Conservation (phyloP, 2,113 vertebrate genomes). For the Otocyon megalotis region DNA sequence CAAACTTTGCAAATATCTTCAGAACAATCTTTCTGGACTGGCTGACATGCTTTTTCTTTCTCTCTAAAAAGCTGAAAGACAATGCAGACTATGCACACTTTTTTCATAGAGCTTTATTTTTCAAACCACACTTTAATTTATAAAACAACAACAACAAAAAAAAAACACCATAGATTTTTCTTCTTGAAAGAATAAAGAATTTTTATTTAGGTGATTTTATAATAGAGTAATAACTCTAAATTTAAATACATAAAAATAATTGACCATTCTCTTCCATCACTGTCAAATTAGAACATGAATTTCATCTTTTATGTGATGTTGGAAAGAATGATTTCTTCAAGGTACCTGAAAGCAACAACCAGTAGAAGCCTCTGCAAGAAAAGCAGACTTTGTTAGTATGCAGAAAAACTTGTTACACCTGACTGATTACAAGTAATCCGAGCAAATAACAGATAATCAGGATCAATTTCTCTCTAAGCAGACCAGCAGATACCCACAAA, state of each 20-base stretch:
- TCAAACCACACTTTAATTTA: background rate
- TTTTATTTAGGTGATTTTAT: background rate
- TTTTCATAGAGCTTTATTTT: background rate
- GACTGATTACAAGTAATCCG: slow-evolving; percentile 49
- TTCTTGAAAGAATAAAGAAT: background rate
- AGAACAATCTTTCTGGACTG: background rate
- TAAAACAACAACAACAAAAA: background rate
- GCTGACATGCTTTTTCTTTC: background rate
- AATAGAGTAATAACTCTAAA: background rate
- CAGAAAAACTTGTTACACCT: slow-evolving; percentile 13
- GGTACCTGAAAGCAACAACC: background rate
- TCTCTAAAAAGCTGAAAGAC: background rate
- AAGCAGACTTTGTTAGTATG: background rate
- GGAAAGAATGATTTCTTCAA: background rate
- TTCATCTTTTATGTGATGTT: background rate
- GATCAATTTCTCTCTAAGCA: slow-evolving; percentile 64
- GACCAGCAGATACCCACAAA: slow-evolving; percentile 14
- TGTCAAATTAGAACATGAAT: background rate
- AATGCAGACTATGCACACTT: background rate
- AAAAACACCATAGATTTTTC: background rate
- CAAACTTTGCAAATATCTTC: background rate
- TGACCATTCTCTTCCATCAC: background rate
- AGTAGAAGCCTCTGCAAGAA: background rate
- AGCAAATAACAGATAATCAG: slow-evolving; percentile 50
- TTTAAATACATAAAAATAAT: background rate